Conservation (phyloP, 2,888 invertebrate genomes). For the Euproctis similis region DNA sequence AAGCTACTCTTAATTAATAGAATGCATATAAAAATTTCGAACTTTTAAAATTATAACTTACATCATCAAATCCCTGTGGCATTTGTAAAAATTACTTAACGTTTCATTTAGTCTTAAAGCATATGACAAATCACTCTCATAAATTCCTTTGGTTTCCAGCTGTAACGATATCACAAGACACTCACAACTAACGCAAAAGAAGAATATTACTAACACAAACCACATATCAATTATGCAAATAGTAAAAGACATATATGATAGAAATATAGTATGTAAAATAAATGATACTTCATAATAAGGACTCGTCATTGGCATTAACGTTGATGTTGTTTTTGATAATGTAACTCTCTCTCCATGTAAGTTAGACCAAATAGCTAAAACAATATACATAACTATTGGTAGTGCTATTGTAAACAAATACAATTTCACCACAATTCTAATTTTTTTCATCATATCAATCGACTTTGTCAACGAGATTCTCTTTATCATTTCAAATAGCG, state of each 20-base stretch:
- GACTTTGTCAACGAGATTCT: constrained; percentile 20
- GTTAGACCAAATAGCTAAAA: constrained; percentile 38
- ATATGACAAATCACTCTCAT: constrained; percentile 26
- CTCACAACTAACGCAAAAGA: constrained; percentile 37
- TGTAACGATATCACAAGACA: constrained; percentile 29
- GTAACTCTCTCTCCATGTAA: constrained; percentile 31
- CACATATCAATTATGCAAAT: constrained; percentile 42
- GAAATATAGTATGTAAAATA: constrained; percentile 36
- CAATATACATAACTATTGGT: constrained; percentile 32
- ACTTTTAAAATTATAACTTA: no score
- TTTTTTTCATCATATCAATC: constrained; percentile 20
- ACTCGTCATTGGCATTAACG: constrained; percentile 44
- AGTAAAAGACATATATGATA: constrained; percentile 32
- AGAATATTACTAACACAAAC: constrained; percentile 41
- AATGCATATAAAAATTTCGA: no score
- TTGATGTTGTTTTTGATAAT: constrained; percentile 41
- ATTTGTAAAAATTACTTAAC: constrained; percentile 35
- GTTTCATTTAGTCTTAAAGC: constrained; percentile 30
- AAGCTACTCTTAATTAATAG: no score
- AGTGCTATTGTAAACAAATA: constrained; percentile 24
- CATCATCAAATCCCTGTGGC: constrained; percentile 37
- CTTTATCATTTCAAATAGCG: constrained; percentile 29
- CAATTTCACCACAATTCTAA: constrained; percentile 22
- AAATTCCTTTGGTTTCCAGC: constrained; percentile 12
- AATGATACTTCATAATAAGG: constrained; percentile 49